Percentiles rank a stretch among this genome's conserved stretches.
phyloP scores from a whole-genome alignment of 2,797 vertebrate genomes.

The Lithobates pipiens region DNA sequence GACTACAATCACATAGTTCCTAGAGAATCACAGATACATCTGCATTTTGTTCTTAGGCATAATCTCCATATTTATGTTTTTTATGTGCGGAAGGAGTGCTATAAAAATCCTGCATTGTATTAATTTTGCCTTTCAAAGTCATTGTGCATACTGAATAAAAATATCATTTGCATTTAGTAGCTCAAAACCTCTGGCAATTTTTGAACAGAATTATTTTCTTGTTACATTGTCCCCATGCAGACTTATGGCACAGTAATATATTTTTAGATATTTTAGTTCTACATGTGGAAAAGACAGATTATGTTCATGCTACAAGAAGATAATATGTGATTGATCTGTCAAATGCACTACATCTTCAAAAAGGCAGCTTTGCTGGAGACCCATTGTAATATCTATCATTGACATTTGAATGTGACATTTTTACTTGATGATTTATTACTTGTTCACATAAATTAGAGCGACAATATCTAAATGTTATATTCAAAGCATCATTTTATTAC shows the following conservation, averaged over 20 bases:
- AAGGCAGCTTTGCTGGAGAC: slow-evolving; percentile 9
- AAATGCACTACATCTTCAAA: slow-evolving; percentile 16
- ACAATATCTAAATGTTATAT: background rate
- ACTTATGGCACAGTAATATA: slow-evolving; percentile 13
- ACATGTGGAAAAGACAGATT: slow-evolving; percentile 12
- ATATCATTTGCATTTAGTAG: slow-evolving; percentile 41
- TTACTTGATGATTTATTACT: slow-evolving; percentile 39
- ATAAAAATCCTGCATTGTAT: slow-evolving; percentile 33
- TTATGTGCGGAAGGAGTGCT: slow-evolving; percentile 13
- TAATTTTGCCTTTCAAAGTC: slow-evolving; percentile 37
- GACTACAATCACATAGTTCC: slow-evolving; percentile 14
- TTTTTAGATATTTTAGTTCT: slow-evolving; percentile 12
- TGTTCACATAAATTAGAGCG: slow-evolving; percentile 18
- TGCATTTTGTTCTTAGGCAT: slow-evolving; percentile 17
- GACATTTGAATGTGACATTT: slow-evolving; percentile 44
- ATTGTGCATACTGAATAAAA: slow-evolving; percentile 44
- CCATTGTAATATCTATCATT: slow-evolving; percentile 15
- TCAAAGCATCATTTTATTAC: background rate
- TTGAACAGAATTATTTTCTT: slow-evolving; percentile 42
- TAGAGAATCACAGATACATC: slow-evolving; percentile 14
- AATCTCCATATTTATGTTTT: slow-evolving; percentile 38
- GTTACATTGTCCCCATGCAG: slow-evolving; percentile 34
- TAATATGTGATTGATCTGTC: slow-evolving; percentile 42
- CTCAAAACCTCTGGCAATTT: slow-evolving; percentile 48
- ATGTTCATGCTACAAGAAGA: slow-evolving; percentile 11